phyloP scores from a whole-genome alignment of 2,888 invertebrate species.

The Xanthostigma xanthostigma region DNA sequence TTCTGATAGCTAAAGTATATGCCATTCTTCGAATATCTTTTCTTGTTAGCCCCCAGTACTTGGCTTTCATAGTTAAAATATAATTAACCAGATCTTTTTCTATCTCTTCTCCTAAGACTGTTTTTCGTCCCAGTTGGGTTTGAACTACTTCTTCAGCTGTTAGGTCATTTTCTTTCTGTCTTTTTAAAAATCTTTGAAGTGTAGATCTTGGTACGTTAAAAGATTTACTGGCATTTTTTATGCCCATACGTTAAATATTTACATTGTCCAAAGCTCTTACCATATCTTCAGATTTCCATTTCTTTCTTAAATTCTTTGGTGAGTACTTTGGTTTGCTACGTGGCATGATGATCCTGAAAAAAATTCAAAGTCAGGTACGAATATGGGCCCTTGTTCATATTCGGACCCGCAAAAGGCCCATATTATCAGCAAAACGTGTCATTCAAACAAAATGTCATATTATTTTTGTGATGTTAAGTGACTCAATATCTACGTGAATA shows the following conservation, averaged over 20 bases:
- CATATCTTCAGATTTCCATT: too few species aligned
- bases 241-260: slow-evolving; percentile 2
- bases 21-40: slow-evolving; percentile 6
- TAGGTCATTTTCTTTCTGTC: not conserved
- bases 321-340: too few species aligned
- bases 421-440: slow-evolving; percentile 1
- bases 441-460: slow-evolving; percentile 1
- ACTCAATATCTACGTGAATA: too few species aligned
- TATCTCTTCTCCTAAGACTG: not conserved
- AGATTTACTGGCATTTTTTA: slow-evolving; percentile 1
- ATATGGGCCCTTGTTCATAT: too few species aligned
- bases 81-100: not conserved
- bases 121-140: not conserved
- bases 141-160: not conserved
- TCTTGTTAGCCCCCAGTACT: slow-evolving; percentile 6
- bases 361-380: too few species aligned
- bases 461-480: too few species aligned
- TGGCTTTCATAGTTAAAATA: slow-evolving; percentile 1
- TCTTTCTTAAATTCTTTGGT: too few species aligned
- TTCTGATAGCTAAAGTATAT: slow-evolving; percentile 7
- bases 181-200: not conserved
- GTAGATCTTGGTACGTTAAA: slow-evolving; percentile 3
- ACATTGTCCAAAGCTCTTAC: slow-evolving; percentile 6
- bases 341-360: too few species aligned
- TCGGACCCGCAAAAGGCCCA: slow-evolving; percentile 1